phyloP scores from a whole-genome alignment of 2,113 vertebrate genomes.

The Syrrhaptes paradoxus region DNA sequence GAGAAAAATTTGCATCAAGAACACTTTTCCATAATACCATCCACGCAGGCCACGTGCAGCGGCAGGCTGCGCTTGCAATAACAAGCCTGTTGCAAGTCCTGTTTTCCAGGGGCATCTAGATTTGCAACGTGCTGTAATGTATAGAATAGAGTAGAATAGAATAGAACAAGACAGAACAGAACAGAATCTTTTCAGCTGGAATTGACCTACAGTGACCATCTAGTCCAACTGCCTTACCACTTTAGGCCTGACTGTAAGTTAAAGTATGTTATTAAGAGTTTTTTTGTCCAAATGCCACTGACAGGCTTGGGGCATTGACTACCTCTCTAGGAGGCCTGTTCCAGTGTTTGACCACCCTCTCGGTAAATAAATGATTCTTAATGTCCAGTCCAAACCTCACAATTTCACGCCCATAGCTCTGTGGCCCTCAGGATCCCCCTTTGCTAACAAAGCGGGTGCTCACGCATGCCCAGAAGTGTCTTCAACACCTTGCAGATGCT shows the following conservation, averaged over 20 bases:
- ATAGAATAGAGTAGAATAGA: background rate
- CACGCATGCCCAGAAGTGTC: rapidly evolving
- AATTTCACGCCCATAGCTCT: background rate
- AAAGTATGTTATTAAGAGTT: rapidly evolving
- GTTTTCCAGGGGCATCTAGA: background rate
- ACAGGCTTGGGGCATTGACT: background rate
- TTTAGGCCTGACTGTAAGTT: background rate
- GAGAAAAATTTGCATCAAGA: background rate
- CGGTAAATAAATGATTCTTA: background rate
- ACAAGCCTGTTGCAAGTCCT: background rate
- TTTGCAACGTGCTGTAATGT: background rate
- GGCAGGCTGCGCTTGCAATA: background rate
- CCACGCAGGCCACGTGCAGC: rapidly evolving
- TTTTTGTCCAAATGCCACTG: background rate
- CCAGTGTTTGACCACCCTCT: background rate
- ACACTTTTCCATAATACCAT: background rate
- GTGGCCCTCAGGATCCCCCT: background rate
- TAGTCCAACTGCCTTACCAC: background rate
- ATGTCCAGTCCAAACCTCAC: background rate
- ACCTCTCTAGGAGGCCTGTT: background rate
- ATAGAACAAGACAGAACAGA: background rate
- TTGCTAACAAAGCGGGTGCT: background rate
- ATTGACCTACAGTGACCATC: background rate
- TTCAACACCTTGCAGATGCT: background rate
- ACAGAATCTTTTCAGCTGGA: background rate